Base-by-base conservation (phyloP, 1,140 invertebrate genomes). In the Callitettix versicolor region DNA sequence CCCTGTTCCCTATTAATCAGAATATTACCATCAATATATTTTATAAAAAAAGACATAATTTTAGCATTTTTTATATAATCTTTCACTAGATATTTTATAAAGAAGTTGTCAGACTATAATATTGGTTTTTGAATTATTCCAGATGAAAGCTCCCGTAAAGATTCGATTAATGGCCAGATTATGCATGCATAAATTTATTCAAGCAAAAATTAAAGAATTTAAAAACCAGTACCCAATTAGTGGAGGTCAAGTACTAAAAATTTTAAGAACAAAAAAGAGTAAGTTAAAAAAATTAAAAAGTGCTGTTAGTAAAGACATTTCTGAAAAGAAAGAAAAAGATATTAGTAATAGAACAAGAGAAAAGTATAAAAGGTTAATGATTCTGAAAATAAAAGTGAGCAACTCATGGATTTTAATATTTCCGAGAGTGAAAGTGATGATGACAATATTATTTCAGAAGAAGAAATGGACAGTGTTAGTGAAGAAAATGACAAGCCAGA, bases 191-290 rank as follows among this genome's bases (percentile, higher is more conserved):
- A 30, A 30, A 30, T 30, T 30, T 30, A 9, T 30, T 30, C 3
- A 3, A 30, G 9, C 26, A 30, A 9, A 30, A 30, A 30, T 30
- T 30, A 30, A 47, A 47, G 38, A 7, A 6, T 58, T 58, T 18
- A 55, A 44, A 53, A 42, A 30, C 7, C 40, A 54, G 42, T 58
- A 63, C 48, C 55, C 60, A 18, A 47, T 46, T 18, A 69, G 67
- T 67, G 58, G 62, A 9, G 53, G 62, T 3, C 61, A 63, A 12
- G 60, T 70, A 34, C 36, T n/a, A 14, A 53, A 58, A 14, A 12
- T 58, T 2, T 44, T 58, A 15, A 58, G 51, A 53, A 43, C 38
- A 1, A 57, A 59, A 20, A 56, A 51, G 20, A 43, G 11, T 30
- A 53, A 57, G 42, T 17, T 41, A 9, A 54, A 62, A 47, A 42